These are phyloP conservation scores for Limanda limanda DNA, from an alignment of 2,113 vertebrate species.

Conservation along the genomic window DNA sequence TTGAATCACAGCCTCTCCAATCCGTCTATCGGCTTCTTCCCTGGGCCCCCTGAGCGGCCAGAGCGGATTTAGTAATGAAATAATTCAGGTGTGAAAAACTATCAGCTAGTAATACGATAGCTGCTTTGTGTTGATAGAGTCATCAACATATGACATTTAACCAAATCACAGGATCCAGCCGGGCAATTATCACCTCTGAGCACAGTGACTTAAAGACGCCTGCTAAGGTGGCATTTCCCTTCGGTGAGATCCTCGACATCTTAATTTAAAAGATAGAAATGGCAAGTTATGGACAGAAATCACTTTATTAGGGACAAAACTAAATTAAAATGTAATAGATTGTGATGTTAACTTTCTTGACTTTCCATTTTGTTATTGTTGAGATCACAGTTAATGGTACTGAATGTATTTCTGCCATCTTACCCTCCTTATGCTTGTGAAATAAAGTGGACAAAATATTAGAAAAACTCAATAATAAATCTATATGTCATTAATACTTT, in stretches of 20 bases:
- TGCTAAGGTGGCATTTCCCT: background rate
- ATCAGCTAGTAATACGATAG: constrained; percentile 7
- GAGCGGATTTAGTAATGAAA: constrained; percentile 23
- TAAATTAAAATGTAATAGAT: too few species aligned
- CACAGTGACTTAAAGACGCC: constrained; percentile 1
- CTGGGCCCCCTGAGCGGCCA: background rate
- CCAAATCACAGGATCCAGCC: constrained; percentile 31
- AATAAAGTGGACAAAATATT: background rate
- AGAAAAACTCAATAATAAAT: background rate
- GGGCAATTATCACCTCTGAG: constrained; percentile 38
- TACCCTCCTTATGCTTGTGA: background rate
- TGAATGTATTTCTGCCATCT: too few species aligned
- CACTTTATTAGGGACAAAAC: background rate
- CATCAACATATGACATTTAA: constrained; percentile 40
- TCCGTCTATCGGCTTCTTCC: constrained; percentile 34
- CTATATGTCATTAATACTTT: background rate
- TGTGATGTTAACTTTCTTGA: too few species aligned
- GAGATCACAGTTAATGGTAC: too few species aligned
- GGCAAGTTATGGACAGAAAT: background rate
- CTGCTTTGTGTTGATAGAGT: constrained; percentile 40
- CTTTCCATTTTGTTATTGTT: too few species aligned
- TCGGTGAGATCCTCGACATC: background rate
- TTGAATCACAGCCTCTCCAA: constrained; percentile 30
- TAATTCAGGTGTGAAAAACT: constrained; percentile 46
- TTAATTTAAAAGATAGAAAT: background rate